Conservation (phyloP, 2,113 vertebrate species). For the Oreocharis arfaki region DNA sequence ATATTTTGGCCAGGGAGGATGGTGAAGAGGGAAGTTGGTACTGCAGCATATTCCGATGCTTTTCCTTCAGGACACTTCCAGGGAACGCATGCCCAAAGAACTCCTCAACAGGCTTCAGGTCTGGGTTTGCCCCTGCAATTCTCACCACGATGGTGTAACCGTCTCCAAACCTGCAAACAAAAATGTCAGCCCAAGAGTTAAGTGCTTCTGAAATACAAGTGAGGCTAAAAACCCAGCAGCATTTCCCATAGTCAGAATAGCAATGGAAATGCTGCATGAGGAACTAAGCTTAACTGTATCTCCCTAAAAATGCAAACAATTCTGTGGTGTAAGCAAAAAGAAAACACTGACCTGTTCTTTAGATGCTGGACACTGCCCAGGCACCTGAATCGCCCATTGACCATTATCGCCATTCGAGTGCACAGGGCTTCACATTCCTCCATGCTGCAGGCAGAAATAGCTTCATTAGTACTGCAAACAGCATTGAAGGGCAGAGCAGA, state of each 20-base stretch:
- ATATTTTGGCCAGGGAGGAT: constrained; percentile 90
- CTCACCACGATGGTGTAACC: constrained; percentile 95
- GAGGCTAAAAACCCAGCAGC: neutral
- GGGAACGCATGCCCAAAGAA: constrained; percentile 91
- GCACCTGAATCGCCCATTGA: constrained; percentile 94
- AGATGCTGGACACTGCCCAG: constrained; percentile 96
- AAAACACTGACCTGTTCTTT: constrained; percentile 86
- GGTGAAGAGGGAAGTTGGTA: constrained; percentile 92
- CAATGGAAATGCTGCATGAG: neutral
- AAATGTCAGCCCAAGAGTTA: neutral
- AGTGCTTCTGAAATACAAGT: neutral
- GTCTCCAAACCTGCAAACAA: constrained; percentile 88
- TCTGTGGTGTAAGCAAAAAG: neutral
- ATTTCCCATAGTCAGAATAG: neutral
- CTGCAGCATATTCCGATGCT: constrained; percentile 94
- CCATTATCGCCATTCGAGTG: constrained; percentile 98
- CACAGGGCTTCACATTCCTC: constrained; percentile 98
- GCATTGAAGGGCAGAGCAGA: neutral
- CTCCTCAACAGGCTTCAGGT: constrained; percentile 88
- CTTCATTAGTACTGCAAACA: neutral
- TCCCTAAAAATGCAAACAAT: neutral
- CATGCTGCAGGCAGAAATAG: constrained; percentile 80
- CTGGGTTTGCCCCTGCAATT: constrained; percentile 85
- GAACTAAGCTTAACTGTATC: neutral
- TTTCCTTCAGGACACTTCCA: constrained; percentile 92